These are phyloP conservation scores for Sipunculus nudus DNA, from an alignment of 2,888 invertebrate species.

Conservation along the genomic window DNA sequence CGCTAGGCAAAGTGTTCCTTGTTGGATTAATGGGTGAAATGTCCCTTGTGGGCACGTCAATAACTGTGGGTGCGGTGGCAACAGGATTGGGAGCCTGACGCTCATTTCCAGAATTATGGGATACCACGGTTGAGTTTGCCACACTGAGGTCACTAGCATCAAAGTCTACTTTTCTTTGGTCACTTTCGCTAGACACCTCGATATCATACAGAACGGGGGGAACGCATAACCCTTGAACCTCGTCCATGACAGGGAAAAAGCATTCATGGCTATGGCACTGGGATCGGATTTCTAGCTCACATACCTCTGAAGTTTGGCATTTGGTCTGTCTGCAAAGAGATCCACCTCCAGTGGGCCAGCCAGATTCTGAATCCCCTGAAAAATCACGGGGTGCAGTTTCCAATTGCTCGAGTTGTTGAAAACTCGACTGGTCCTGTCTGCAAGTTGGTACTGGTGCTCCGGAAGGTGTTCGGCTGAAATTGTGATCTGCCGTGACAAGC, in stretches of 20 bases:
- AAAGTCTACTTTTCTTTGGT: neutral
- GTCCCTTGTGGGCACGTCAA: too few relatives aligned
- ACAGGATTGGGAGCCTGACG: neutral
- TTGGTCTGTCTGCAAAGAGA: neutral
- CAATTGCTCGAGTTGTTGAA: neutral
- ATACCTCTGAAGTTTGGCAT: neutral
- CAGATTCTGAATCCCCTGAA: too few relatives aligned
- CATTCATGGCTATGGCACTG: neutral
- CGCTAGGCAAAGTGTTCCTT: neutral
- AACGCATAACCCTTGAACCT: neutral
- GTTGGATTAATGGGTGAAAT: too few relatives aligned
- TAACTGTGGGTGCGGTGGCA: neutral
- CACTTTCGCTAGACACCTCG: neutral
- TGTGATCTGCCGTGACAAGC: constrained; percentile 1
- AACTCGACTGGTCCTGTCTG: neutral
- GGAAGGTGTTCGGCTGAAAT: neutral
- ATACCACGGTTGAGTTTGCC: neutral
- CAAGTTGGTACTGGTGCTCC: neutral
- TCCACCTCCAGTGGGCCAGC: too few relatives aligned
- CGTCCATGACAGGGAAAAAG: neutral
- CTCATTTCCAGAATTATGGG: neutral
- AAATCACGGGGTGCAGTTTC: neutral
- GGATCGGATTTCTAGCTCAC: constrained; percentile 1
- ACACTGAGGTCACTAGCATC: neutral
- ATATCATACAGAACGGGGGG: neutral